Percentiles rank a stretch among this genome's conserved stretches.
Conservation (phyloP, 2,797 vertebrate genomes). For the Spinibarbus caldwelli region DNA sequence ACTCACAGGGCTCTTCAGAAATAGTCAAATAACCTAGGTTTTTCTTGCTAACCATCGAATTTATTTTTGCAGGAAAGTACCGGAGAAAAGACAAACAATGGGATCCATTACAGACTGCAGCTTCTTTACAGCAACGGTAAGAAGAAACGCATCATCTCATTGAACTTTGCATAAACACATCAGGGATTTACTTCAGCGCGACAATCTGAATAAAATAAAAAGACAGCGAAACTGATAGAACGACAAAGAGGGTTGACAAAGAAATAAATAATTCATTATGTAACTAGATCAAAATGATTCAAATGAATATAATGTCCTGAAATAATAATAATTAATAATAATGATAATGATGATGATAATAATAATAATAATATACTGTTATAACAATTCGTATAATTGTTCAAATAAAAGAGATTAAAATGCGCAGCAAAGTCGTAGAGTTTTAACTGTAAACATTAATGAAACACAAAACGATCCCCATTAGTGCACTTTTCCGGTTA, state of each 20-base stretch:
- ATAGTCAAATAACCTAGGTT: background rate
- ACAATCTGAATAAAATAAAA: background rate
- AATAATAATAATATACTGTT: background rate
- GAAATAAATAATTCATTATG: background rate
- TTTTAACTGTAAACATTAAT: conserved; percentile 34
- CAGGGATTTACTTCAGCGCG: background rate
- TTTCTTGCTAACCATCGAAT: conserved; percentile 30
- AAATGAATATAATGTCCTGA: background rate
- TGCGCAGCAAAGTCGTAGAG: background rate
- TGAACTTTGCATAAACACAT: conserved; percentile 31
- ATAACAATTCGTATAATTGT: conserved; percentile 6
- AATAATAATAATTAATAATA: conserved; percentile 4
- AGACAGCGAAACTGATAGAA: background rate
- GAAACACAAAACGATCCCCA: conserved; percentile 33
- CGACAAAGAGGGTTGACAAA: background rate
- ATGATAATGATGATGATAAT: background rate
- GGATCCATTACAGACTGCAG: conserved; percentile 97
- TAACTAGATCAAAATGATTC: background rate
- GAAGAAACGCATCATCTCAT: background rate
- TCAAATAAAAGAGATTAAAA: conserved; percentile 8
- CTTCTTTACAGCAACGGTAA: conserved; percentile 98
- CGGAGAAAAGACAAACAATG: conserved; percentile 98
- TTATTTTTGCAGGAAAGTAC: conserved; percentile 85
- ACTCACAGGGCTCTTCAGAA: conserved; percentile 20
- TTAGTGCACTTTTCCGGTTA: conserved; percentile 46